Evolutionary conservation across 2,888 invertebrate genomes (phyloP), one percentile per base, ranked within the genome.

Genomic region (Macaria notata): DNA sequence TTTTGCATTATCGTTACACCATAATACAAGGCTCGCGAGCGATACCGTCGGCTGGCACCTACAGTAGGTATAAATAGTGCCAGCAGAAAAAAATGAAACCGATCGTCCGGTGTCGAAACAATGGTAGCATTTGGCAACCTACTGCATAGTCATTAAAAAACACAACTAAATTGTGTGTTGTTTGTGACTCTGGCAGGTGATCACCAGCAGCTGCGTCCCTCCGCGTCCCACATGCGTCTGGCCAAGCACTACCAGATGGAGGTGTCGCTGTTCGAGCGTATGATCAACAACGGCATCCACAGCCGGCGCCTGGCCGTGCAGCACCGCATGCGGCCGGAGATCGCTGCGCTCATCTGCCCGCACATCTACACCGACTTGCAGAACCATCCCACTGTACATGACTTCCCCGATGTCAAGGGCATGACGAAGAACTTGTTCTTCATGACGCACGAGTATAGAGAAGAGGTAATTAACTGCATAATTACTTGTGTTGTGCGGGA

Each of bases 191-290:
- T 36, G 7, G 5, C 76, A 93, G 94, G 95, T 31, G 97, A 97
- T 77, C 97, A 97, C 78, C 93, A 95, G 73, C 97, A 98, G 76
- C 85, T 98, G 54, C 92, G 94, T 49, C 97, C 97, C 0, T 94
- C 93, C 46, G 94, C 95, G 3, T 93, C 95, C 2, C 94, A 94
- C 54, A 94, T 94, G 78, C 87, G 92, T 47, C 84, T 97, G 58
- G 95, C 94, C 6, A 92, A 85, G 62, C 79, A 93, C 49, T 95
- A 91, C 78, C 91, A 94, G 53, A 86, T 96, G 54, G 95, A 96
- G 62, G 90, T 96, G 36, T 97, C 97, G 0, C 85, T 97, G 50
- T 97, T 97, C 82, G 97, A 97, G 80, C 92, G 97, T 42, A 93
- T 97, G 93, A 92, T 97, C 29, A 91, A 86, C 31, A 95, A 95